Base-by-base conservation (phyloP, 2,113 vertebrate species). In the Xiphophorus maculatus region DNA sequence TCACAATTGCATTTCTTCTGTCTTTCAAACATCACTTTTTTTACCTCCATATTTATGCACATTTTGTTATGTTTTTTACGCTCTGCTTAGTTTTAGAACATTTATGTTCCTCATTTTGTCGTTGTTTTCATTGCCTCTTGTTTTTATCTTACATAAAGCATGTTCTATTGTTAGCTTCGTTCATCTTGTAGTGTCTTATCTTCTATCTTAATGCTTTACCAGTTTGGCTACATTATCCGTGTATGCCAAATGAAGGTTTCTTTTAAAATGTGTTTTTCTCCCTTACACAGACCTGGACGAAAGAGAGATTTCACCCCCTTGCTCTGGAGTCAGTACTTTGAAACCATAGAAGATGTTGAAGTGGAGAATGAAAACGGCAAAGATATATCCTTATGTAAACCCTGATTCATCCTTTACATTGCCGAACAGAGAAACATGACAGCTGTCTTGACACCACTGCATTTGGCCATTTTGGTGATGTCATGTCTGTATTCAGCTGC, bases 271-370 rank as follows among this genome's bases (percentile, higher is more conserved):
- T 68, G 5, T 25, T 66, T n/a, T 51, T 75, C 69, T 37, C 13
- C 28, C 72, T 8, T 81, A 61, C 84, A 40, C 92, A 99, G 98
- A 88, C 98, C 97, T 87, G 98, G 98, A 84, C 95, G 97, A 72
- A 99, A 97, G 83, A 93, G 94, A 69, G 98, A 99, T 85, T 99
- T 97, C 90, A 94, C 96, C 0, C 97, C 98, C 0, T 92, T 99
- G 76, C 86, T 95, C 17, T 99, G 98, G 98, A 98, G 94, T 93
- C 96, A 98, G 66, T 99, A 99, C 90, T 99, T 98, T 88, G 97
- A 99, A 86, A 96, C 96, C 0, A 97, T 99, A 95, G 97, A 99
- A 90, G 97, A 99, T 0, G 95, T 99, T 2, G 96, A 96, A 88
- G 96, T 98, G 76, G 96, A 98, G 83, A 97, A 95, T 82, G 96